A percentile compares a stretch with the other conserved stretches of the same genome.
Conservation (phyloP, 2,113 vertebrate genomes). For the human (Homo sapiens) region DNA sequence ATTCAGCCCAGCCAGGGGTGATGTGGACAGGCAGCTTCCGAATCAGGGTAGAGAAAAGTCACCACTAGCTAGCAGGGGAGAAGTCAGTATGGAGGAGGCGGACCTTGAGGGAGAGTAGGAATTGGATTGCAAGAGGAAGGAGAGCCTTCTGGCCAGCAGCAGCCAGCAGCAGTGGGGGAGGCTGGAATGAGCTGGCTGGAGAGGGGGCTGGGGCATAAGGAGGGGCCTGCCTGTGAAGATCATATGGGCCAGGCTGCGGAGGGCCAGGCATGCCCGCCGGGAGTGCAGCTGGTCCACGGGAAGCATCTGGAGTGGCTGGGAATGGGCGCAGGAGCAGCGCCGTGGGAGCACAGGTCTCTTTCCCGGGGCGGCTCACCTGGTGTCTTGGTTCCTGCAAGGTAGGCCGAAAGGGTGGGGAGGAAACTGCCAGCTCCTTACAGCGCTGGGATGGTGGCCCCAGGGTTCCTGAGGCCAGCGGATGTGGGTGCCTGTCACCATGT, state of each 20-base stretch:
- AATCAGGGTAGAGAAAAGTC: neutral
- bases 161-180: neutral
- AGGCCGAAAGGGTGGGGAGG: neutral
- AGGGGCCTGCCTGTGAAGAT: neutral
- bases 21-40: neutral
- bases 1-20: neutral
- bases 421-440: neutral
- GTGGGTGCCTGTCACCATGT: fast-evolving
- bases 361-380: fast-evolving
- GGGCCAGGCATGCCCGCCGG: neutral
- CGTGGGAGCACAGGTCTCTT: neutral
- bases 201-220: neutral
- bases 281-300: fast-evolving
- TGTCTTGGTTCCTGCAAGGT: neutral
- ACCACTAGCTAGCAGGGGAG: fast-evolving
- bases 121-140: neutral
- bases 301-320: neutral
- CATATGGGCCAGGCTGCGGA: neutral
- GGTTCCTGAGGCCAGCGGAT: neutral
- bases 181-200: neutral
- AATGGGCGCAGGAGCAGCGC: neutral
- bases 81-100: neutral
- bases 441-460: fast-evolving
- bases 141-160: neutral
- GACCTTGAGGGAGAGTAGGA: neutral